Evolutionary conservation across 2,888 invertebrate genomes (phyloP).

Genomic region (Acrobasis consociella): DNA sequence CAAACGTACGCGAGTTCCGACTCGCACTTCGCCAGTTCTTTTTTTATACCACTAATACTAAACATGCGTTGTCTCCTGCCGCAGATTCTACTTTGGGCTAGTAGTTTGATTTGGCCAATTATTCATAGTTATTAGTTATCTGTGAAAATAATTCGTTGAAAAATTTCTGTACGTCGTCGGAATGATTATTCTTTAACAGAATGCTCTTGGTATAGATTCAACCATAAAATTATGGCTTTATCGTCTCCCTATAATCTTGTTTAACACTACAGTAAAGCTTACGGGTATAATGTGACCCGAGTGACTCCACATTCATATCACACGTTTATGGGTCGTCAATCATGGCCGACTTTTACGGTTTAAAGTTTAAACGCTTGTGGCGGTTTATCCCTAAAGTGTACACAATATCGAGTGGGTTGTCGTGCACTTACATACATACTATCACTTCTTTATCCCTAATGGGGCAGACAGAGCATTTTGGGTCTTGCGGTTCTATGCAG

Average conservation of each 20-base stretch:
- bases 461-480: too few relatives aligned
- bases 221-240: background rate
- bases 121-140: too few relatives aligned
- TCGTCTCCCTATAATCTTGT: background rate
- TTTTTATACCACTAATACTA: too few relatives aligned
- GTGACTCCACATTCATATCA: constrained; percentile 2
- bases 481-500: too few relatives aligned
- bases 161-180: too few relatives aligned
- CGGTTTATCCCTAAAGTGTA: constrained; percentile 9
- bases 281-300: background rate
- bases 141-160: too few relatives aligned
- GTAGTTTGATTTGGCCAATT: too few relatives aligned
- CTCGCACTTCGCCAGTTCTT: too few relatives aligned
- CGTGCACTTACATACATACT: background rate
- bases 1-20: too few relatives aligned
- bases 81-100: too few relatives aligned
- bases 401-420: constrained; percentile 10
- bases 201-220: background rate
- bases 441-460: too few relatives aligned
- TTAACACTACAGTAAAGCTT: background rate
- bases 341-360: constrained; percentile 15
- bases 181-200: background rate
- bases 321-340: constrained; percentile 17
- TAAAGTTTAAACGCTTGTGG: constrained; percentile 10
- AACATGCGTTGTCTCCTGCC: too few relatives aligned